These are phyloP conservation scores for Taeniopygia guttata DNA, from an alignment of 2,797 vertebrate genomes.

Conservation along the genomic window DNA sequence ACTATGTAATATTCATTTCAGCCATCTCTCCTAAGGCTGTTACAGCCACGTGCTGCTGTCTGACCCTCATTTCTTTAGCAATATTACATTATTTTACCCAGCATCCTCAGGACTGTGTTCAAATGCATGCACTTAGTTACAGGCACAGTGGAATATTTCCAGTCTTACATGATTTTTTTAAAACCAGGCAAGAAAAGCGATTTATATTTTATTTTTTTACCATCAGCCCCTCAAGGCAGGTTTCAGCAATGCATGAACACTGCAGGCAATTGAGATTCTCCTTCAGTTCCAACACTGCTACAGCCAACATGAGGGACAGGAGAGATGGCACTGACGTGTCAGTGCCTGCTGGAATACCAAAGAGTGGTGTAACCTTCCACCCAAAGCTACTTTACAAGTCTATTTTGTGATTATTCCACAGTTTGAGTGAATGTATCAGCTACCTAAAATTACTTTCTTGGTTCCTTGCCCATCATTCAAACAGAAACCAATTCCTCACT, in stretches of 20 bases:
- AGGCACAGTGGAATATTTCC: rapidly evolving
- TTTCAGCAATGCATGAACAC: neutral
- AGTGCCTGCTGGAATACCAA: neutral
- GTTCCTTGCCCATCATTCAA: neutral
- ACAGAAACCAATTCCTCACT: neutral
- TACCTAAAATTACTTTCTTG: neutral
- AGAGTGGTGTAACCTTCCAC: neutral
- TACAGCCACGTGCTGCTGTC: neutral
- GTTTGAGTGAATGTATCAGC: neutral
- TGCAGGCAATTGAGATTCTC: constrained; percentile 17
- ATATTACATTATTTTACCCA: neutral
- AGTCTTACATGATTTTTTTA: rapidly evolving
- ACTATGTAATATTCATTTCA: neutral
- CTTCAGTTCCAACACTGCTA: neutral
- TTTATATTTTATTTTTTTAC: neutral
- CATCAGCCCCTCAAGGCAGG: neutral
- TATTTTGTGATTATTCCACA: neutral
- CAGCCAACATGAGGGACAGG: neutral
- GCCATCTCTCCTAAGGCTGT: neutral
- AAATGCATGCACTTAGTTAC: neutral
- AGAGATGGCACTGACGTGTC: neutral
- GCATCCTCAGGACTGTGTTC: neutral
- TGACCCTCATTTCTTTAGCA: neutral
- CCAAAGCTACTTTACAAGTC: neutral
- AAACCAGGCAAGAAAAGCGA: rapidly evolving